A percentile compares a stretch with the other conserved stretches of the same genome.
These are phyloP conservation scores for Strigamia transsilvanica DNA, from an alignment of 2,888 invertebrate species.

Conservation along the genomic window DNA sequence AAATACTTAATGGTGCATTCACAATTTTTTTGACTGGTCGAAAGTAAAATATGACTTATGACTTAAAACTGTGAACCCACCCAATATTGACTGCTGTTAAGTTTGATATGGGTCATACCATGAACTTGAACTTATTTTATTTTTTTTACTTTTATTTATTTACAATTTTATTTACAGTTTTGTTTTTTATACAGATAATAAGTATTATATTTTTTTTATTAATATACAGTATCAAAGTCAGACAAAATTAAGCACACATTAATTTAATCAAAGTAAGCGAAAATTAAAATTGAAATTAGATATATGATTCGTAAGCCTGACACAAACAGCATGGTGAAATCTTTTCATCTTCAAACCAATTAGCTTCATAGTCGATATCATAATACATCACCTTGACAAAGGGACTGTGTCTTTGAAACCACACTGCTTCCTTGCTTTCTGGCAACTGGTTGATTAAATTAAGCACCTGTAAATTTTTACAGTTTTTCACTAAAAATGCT, in stretches of 20 bases:
- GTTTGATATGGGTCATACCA: too few species aligned
- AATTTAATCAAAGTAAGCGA: too few species aligned
- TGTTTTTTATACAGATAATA: not conserved
- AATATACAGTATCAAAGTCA: too few species aligned
- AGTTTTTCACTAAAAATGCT: not conserved
- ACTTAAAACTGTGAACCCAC: too few species aligned
- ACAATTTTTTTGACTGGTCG: too few species aligned
- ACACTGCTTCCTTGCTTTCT: not conserved
- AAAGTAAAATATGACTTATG: too few species aligned
- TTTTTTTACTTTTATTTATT: not conserved
- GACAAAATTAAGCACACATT: too few species aligned
- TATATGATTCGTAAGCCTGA: not conserved
- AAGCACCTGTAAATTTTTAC: not conserved
- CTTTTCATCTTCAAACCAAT: not conserved
- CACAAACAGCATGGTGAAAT: not conserved
- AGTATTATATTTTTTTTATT: too few species aligned
- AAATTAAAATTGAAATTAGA: not conserved
- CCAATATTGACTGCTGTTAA: too few species aligned
- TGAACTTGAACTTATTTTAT: too few species aligned
- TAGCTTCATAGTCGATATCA: not conserved
- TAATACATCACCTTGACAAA: not conserved
- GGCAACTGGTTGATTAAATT: not conserved
- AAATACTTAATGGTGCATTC: too few species aligned
- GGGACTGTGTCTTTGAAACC: not conserved
- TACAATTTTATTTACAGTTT: not conserved